Percentiles rank a stretch among this genome's conserved stretches.
These are phyloP conservation scores for Cecidostiba fungosa DNA, from an alignment of 2,888 invertebrate species.

Conservation along the genomic window DNA sequence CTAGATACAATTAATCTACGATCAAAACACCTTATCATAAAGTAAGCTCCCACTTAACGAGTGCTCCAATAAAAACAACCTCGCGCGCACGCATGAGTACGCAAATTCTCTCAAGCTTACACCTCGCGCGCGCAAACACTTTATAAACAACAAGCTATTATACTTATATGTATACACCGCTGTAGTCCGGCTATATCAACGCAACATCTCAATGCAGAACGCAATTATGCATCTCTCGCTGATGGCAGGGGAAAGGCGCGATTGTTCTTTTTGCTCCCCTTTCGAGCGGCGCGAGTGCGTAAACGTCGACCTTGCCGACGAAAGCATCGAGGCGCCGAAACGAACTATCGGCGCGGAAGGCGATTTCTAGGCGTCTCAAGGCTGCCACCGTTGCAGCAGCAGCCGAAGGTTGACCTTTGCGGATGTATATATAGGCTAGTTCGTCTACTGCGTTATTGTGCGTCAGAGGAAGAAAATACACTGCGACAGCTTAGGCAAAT, in stretches of 20 bases:
- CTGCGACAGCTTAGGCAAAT: neutral
- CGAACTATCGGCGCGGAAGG: slow-evolving; percentile 25
- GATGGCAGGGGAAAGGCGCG: neutral
- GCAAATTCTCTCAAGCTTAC: neutral
- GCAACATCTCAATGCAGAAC: neutral
- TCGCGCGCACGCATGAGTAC: neutral
- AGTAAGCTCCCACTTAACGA: neutral
- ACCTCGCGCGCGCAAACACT: neutral
- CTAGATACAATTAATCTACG: neutral
- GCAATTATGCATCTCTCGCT: neutral
- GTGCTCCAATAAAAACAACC: neutral
- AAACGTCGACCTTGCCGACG: slow-evolving; percentile 22
- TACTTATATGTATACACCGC: neutral
- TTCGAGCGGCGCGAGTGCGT: neutral
- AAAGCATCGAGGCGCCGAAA: slow-evolving; percentile 9
- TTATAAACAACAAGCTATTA: neutral
- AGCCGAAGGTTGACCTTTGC: slow-evolving; percentile 10
- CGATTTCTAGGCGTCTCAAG: slow-evolving; percentile 21
- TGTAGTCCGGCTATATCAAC: neutral
- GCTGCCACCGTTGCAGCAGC: neutral
- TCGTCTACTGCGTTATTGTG: neutral
- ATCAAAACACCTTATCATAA: neutral
- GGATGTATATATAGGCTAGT: neutral
- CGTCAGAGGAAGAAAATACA: neutral
- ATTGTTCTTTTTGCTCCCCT: neutral